Evolutionary conservation across 1,140 invertebrate species (phyloP), one percentile per base, ranked within the genome.

Genomic region (Tribolium castaneum): DNA sequence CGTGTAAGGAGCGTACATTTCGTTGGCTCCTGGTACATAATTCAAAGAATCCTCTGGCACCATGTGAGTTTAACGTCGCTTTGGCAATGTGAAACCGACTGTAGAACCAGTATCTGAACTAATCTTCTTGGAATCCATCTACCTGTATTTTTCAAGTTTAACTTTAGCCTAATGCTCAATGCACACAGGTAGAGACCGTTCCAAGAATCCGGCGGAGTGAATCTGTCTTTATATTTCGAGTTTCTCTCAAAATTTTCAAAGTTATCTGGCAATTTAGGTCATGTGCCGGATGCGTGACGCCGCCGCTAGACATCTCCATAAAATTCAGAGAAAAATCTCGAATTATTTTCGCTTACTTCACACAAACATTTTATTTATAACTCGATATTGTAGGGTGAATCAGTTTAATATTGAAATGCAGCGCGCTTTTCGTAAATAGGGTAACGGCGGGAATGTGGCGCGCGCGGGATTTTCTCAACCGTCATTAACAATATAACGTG

Each of bases 301-400:
- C 19, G 14, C 16, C 7, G 39, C 3, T 45, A 1, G n/a, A 45
- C 54, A 25, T 59, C 54, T 9, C 19, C 54, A 30, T 59, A 59
- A 59, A 59, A 59, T 30, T 19, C 54, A 30, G 25, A 59, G 54
- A 59, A 59, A 59, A 59, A 59, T 59, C 25, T 59, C 16, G 9
- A 59, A 59, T 59, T 59, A 59, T 59, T 59, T 52, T 59, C 54
- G 54, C 14, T 59, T 59, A 59, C 54, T 59, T 59, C 51, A 59
- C 22, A 59, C 54, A 59, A 59, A 59, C 54, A 59, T 25, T 59
- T 59, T 59, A 59, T 59, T 59, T 59, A 59, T 59, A 59, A 59
- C 54, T 59, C 22, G 1, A 56, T n/a, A 56, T 56, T 13, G 19
- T 59, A 22, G 54, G 54, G 22, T 59, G 4, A 25, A 10, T 59